Evolutionary conservation across 2,888 invertebrate genomes (phyloP), one percentile per base, ranked within the genome.

Genomic region (Prenolepis imparis): DNA sequence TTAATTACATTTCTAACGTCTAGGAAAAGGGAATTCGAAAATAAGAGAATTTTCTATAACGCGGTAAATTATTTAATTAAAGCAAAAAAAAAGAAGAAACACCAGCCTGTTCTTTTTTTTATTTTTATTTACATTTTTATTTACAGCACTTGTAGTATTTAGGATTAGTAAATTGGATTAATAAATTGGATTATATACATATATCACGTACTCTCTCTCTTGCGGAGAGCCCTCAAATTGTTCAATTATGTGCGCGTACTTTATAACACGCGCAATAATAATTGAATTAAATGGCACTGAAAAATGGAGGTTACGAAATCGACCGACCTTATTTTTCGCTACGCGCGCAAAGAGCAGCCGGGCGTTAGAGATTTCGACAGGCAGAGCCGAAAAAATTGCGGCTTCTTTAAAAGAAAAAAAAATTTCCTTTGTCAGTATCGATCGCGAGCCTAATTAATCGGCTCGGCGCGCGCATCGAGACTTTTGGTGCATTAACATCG

Each of bases 381-480:
- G 18, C 59, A n/a, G 28, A 28, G 24, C 9, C 41, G 52, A n/a
- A 55, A 55, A 66, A 39, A 15, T 24, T 55, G 63, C 28, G 18
- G 39, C 39, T 24, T 28, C 28, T 39, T 55, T 12, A 41, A 66
- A 55, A 28, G 28, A 28, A 32, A 36, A 9, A 36, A 67, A 68
- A 68, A 48, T 72, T 80, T 32, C 15, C 44, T 44, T 28, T 72
- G 36, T 32, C 44, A 8, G 9, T 32, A 44, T 78, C 72, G 72
- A 80, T 72, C 78, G 70, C 78, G 70, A 8, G 59, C 36, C 59
- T 72, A 70, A 80, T 80, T 72, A 70, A 70, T 59, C 24, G 36
- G 36, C 24, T 80, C 59, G 32, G 59, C 59, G 32, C 57, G 41
- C 18, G 57, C 48, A 8, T n/a, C 8, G 21, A 59, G 59, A 44